Percentiles rank a stretch among this genome's conserved stretches.
These are phyloP conservation scores for Pleuronectes platessa DNA, from an alignment of 2,113 vertebrate species.

Conservation along the genomic window DNA sequence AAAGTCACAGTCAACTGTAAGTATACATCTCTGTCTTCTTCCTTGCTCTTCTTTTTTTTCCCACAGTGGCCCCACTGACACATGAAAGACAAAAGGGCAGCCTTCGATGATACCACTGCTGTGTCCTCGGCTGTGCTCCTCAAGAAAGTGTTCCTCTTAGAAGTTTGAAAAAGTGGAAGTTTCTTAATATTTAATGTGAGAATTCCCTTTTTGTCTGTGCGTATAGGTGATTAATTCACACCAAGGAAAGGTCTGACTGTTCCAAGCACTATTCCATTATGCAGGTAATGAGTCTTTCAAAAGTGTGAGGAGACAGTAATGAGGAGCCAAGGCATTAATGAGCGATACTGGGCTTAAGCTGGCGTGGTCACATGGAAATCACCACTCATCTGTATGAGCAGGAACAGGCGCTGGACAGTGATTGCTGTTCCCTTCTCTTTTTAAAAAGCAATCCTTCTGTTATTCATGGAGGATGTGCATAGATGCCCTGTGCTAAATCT, in stretches of 20 bases:
- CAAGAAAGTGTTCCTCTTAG: conserved; percentile 37
- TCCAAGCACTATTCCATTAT: conserved; percentile 85
- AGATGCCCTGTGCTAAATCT: conserved; percentile 69
- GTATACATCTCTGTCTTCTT: conserved; percentile 73
- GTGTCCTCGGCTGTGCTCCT: conserved; percentile 36
- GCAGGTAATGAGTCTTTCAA: conserved; percentile 88
- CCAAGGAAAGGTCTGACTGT: conserved; percentile 83
- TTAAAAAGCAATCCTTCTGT: conserved; percentile 63
- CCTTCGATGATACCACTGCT: conserved; percentile 22
- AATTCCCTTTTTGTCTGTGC: conserved; percentile 84
- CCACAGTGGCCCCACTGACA: conserved; percentile 23
- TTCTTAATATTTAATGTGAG: conserved; percentile 84
- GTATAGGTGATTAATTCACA: conserved; percentile 83
- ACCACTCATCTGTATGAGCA: conserved; percentile 46
- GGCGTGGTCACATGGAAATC: conserved; percentile 74
- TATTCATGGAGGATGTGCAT: conserved; percentile 51
- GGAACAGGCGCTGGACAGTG: conserved; percentile 63
- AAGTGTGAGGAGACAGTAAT: conserved; percentile 85
- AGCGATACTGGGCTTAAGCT: conserved; percentile 82
- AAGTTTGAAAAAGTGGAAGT: conserved; percentile 72
- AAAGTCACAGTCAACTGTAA: conserved; percentile 98
- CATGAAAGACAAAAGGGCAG: conserved; percentile 14
- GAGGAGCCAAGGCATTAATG: conserved; percentile 83
- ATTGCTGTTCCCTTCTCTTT: conserved; percentile 52
- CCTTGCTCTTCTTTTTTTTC: conserved; percentile 7